Percentiles rank a stretch among this genome's conserved stretches.
Evolutionary conservation across 2,888 invertebrate genomes (phyloP).

Genomic region (Frankliniella intonsa): DNA sequence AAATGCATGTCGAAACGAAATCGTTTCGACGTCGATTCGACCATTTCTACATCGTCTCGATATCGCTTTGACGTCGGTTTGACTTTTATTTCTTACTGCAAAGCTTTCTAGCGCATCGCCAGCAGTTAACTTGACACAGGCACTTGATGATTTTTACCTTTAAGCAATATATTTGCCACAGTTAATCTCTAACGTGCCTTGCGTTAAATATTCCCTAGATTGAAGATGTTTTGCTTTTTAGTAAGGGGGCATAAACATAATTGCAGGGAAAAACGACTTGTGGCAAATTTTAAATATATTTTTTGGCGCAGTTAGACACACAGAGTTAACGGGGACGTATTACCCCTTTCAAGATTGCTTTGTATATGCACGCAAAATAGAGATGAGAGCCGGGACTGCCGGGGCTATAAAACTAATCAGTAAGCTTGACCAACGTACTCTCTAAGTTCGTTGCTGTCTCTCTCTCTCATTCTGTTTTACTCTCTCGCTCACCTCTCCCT

Average conservation of each 20-base stretch:
- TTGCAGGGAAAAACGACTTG: no score
- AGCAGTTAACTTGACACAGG: background rate
- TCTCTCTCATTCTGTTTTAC: background rate
- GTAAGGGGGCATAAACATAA: background rate
- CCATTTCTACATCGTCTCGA: no score
- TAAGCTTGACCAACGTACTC: no score
- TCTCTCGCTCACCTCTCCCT: slow-evolving; percentile 20
- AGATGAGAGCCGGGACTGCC: background rate
- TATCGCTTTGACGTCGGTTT: no score
- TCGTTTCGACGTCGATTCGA: no score
- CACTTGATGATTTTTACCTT: no score
- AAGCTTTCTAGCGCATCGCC: slow-evolving; percentile 4
- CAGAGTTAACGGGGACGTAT: background rate
- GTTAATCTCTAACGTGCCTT: background rate
- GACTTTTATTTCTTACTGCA: no score
- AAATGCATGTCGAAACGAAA: no score
- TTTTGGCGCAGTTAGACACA: no score
- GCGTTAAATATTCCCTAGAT: background rate
- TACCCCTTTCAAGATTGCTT: background rate
- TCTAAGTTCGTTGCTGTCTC: background rate
- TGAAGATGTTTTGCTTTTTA: background rate
- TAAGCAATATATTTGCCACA: no score
- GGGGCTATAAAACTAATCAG: no score
- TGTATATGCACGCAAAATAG: slow-evolving; percentile 15
- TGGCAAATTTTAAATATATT: no score